A percentile compares a stretch with the other conserved stretches of the same genome.
phyloP scores from a whole-genome alignment of 1,140 invertebrate species.

The Arctopsyche grandis region DNA sequence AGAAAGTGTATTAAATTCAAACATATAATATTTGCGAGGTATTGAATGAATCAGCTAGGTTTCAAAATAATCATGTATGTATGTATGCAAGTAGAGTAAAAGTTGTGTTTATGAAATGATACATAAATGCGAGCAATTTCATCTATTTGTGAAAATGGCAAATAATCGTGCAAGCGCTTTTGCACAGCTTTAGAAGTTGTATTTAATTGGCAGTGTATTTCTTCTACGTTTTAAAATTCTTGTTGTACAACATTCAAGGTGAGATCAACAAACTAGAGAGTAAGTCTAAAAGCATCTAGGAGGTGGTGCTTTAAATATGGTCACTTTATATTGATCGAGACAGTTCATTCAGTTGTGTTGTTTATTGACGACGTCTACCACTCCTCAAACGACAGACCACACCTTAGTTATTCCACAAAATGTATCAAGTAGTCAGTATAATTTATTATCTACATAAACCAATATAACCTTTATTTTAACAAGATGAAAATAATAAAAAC shows the following conservation, averaged over 20 bases:
- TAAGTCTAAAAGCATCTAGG: neutral
- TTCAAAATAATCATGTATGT: too few relatives aligned
- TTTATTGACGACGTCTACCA: slow-evolving; percentile 2
- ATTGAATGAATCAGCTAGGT: too few relatives aligned
- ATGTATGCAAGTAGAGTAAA: too few relatives aligned
- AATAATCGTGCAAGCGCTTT: too few relatives aligned
- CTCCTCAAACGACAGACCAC: too few relatives aligned
- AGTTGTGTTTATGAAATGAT: too few relatives aligned
- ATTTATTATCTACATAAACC: neutral
- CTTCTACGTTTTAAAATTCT: neutral
- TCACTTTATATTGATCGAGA: neutral
- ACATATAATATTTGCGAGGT: too few relatives aligned
- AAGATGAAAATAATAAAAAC: too few relatives aligned
- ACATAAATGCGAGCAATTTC: too few relatives aligned
- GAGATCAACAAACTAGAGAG: slow-evolving; percentile 27
- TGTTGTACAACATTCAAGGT: neutral
- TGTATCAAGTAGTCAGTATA: neutral
- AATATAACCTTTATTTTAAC: slow-evolving; percentile 1
- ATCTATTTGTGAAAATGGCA: too few relatives aligned
- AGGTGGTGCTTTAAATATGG: slow-evolving; percentile 12
- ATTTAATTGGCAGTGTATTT: neutral
- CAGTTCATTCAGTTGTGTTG: neutral
- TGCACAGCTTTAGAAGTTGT: too few relatives aligned
- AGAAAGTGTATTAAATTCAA: too few relatives aligned
- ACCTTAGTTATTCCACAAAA: neutral